These are phyloP conservation scores for Andrena chrysosceles DNA, from an alignment of 2,888 invertebrate species.

Conservation along the genomic window DNA sequence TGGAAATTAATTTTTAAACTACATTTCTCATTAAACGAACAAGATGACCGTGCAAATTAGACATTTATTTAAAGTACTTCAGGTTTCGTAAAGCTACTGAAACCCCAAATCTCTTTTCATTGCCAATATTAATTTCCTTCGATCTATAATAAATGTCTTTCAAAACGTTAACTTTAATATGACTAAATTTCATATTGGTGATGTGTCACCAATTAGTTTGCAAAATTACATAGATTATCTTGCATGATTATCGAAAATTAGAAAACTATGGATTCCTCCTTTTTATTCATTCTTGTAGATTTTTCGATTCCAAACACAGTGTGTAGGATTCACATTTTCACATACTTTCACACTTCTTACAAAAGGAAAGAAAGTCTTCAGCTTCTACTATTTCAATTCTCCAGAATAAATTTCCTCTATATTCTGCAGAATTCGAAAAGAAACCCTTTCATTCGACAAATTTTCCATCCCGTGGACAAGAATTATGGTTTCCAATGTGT, in stretches of 20 bases:
- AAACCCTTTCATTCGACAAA: not conserved
- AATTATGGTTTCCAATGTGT: not conserved
- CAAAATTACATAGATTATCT: not conserved
- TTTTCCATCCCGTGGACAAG: not conserved
- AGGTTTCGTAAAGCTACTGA: not conserved
- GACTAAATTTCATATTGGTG: not conserved
- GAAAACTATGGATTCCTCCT: not conserved
- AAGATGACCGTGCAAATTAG: not conserved
- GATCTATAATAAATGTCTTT: too few relatives aligned
- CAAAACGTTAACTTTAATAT: not conserved
- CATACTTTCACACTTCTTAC: not conserved
- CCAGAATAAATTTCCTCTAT: not conserved
- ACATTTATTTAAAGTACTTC: not conserved
- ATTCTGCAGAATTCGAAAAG: not conserved
- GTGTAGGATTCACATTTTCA: too few relatives aligned
- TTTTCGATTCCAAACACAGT: too few relatives aligned
- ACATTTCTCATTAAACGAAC: not conserved
- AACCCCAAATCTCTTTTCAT: not conserved
- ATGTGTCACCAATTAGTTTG: not conserved
- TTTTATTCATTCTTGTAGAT: too few relatives aligned
- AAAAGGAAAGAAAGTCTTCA: not conserved
- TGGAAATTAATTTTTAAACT: constrained; percentile 30
- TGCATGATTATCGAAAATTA: not conserved
- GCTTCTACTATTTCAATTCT: too few relatives aligned
- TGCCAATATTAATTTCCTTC: too few relatives aligned